Conservation (phyloP, 2,888 invertebrate species). For the Ypsolopha sequella region DNA sequence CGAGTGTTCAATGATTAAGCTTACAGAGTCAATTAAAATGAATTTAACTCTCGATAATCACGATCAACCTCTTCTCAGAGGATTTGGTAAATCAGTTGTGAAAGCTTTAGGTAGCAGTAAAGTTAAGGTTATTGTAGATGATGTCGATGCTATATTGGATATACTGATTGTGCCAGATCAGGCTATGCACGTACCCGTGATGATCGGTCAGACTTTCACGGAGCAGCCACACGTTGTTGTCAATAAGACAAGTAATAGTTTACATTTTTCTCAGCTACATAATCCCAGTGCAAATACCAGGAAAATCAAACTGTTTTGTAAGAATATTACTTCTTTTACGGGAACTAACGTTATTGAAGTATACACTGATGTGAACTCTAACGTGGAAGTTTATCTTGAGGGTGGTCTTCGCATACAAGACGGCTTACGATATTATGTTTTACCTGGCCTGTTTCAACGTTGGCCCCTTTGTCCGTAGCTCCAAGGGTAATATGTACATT, state of each 20-base stretch:
- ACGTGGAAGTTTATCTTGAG: too few species aligned
- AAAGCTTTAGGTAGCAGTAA: constrained; percentile 1
- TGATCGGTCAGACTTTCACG: constrained; percentile 8
- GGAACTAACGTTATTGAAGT: not conserved
- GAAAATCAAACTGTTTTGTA: constrained; percentile 5
- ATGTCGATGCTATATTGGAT: not conserved
- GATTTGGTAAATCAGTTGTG: constrained; percentile 8
- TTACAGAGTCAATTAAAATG: not conserved
- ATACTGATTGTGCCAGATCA: constrained; percentile 7
- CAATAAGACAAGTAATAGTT: constrained; percentile 3
- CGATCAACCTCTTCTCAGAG: constrained; percentile 2
- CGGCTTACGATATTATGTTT: too few species aligned
- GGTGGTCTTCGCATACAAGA: too few species aligned
- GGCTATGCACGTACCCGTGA: constrained; percentile 3
- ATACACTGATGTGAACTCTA: too few species aligned
- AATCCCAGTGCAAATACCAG: not conserved
- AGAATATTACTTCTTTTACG: not conserved
- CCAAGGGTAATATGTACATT: constrained; percentile 6
- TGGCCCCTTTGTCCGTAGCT: constrained; percentile 10
- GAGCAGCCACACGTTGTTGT: constrained; percentile 7
- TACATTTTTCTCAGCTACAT: not conserved
- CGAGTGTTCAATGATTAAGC: constrained; percentile 8
- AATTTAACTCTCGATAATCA: not conserved
- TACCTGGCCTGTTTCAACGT: too few species aligned
- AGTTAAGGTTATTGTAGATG: constrained; percentile 4